Conservation (phyloP, 2,888 invertebrate species). For the Aphrophora alni region DNA sequence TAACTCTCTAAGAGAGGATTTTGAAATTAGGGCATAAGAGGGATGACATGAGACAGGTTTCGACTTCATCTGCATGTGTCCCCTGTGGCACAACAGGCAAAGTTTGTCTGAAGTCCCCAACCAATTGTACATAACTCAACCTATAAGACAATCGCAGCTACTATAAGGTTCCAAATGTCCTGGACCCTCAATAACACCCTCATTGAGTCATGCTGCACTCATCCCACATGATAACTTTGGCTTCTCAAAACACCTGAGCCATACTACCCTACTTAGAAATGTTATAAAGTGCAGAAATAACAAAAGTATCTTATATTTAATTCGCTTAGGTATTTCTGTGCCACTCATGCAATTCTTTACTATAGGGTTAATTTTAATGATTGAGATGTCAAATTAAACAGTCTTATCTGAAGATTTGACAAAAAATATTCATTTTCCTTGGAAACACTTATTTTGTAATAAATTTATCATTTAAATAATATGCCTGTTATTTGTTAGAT, state of each 20-base stretch:
- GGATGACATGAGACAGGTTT: neutral
- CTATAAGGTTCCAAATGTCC: neutral
- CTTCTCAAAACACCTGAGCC: neutral
- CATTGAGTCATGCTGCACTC: conserved; percentile 27
- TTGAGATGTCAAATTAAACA: no score
- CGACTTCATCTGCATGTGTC: neutral
- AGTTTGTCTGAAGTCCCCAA: conserved; percentile 24
- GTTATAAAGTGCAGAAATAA: neutral
- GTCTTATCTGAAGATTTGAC: no score
- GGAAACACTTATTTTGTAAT: no score
- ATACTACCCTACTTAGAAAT: conserved; percentile 7
- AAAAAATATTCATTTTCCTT: no score
- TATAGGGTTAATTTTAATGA: no score
- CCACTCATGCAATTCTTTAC: no score
- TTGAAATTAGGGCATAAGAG: conserved; percentile 7
- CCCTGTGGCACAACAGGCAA: no score
- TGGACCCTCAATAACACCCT: no score
- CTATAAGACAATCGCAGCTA: conserved; percentile 43
- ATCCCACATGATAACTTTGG: conserved; percentile 28
- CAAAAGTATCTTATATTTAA: no score
- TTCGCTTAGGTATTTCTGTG: no score
- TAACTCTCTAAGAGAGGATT: neutral
- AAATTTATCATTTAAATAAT: no score
- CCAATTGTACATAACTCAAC: conserved; percentile 48
- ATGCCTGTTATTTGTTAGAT: no score